Conservation (phyloP, 1,140 invertebrate genomes). For the Steinernema feltiae region DNA sequence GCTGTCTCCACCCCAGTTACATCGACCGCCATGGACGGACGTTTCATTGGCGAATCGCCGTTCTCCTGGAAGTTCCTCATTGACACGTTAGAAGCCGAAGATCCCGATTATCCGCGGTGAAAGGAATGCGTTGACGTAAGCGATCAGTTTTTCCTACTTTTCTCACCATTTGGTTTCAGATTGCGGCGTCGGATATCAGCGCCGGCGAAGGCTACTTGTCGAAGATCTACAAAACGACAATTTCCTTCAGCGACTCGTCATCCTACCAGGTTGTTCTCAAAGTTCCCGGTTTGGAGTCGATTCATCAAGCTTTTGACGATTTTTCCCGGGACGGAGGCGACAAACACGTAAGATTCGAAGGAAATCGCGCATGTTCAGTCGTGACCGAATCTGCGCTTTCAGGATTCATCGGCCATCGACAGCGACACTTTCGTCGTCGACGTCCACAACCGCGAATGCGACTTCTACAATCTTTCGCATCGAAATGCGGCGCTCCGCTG, state of each 20-base stretch:
- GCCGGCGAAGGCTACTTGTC: slow-evolving; percentile 5
- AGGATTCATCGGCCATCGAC: not conserved
- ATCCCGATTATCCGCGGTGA: too few relatives aligned
- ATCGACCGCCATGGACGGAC: too few relatives aligned
- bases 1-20: too few relatives aligned
- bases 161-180: not conserved
- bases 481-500: not conserved
- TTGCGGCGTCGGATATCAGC: not conserved
- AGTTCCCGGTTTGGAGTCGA: not conserved
- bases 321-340: not conserved
- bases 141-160: not conserved
- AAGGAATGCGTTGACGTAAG: too few relatives aligned
- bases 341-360: not conserved
- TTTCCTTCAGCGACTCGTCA: not conserved
- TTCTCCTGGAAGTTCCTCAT: too few relatives aligned
- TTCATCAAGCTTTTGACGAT: not conserved
- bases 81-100: too few relatives aligned
- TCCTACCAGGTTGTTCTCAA: not conserved
- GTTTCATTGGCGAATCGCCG: too few relatives aligned
- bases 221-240: not conserved
- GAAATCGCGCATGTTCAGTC: not conserved
- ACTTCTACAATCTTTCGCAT: slow-evolving; percentile 12
- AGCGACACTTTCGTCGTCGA: not conserved
- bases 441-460: slow-evolving; percentile 15
- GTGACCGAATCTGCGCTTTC: not conserved